A percentile compares a stretch with the other conserved stretches of the same genome.
Conservation (phyloP, 2,888 invertebrate species). For the Drosophila neotestacea region DNA sequence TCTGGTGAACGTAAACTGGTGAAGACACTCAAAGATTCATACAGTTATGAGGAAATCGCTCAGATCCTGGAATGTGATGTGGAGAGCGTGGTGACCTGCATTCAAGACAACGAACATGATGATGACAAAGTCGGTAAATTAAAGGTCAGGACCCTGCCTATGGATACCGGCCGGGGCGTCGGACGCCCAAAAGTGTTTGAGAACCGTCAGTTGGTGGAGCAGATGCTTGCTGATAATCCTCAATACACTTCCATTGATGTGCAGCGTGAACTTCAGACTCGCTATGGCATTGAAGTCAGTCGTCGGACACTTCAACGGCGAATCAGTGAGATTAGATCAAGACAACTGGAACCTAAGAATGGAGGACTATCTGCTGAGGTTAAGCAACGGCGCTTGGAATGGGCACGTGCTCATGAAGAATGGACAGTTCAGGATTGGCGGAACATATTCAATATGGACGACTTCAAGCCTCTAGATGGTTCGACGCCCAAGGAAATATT, state of each 20-base stretch:
- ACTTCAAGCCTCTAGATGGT: slow-evolving; percentile 33
- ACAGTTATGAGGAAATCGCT: slow-evolving; percentile 57
- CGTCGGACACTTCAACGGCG: slow-evolving; percentile 67
- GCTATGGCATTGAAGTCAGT: slow-evolving; percentile 65
- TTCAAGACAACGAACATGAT: slow-evolving; percentile 27
- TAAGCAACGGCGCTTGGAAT: slow-evolving; percentile 44
- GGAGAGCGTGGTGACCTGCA: slow-evolving; percentile 51
- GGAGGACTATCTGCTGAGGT: slow-evolving; percentile 16
- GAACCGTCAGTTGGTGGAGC: slow-evolving; percentile 58
- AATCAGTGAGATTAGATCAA: slow-evolving; percentile 61
- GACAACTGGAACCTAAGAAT: slow-evolving; percentile 7
- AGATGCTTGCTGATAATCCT: slow-evolving; percentile 52
- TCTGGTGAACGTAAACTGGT: slow-evolving; percentile 38
- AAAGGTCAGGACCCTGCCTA: slow-evolving; percentile 11
- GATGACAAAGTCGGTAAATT: slow-evolving; percentile 32
- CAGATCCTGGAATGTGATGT: slow-evolving; percentile 64
- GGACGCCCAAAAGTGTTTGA: slow-evolving; percentile 66
- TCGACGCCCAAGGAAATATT: slow-evolving; percentile 60
- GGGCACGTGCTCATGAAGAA: slow-evolving; percentile 61
- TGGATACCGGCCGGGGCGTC: slow-evolving; percentile 39
- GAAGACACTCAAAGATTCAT: slow-evolving; percentile 33
- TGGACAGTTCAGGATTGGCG: slow-evolving; percentile 68
- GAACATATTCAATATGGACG: slow-evolving; percentile 74
- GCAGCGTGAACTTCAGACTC: slow-evolving; percentile 48
- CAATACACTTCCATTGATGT: slow-evolving; percentile 64